Evolutionary conservation across 2,888 invertebrate genomes (phyloP).

Genomic region (Drosophila kokeensis): DNA sequence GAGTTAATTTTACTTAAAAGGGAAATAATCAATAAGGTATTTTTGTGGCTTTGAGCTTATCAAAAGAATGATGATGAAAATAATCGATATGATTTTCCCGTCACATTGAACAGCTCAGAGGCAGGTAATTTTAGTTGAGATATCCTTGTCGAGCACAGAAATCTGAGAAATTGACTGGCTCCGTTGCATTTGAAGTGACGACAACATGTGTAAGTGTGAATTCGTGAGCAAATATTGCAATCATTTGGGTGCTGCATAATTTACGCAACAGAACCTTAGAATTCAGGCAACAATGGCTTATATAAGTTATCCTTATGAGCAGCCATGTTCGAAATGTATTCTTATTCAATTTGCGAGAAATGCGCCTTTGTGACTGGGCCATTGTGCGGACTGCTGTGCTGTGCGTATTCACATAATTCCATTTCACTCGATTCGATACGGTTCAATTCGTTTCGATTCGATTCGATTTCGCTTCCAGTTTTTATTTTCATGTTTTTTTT

Average conservation of each 20-base stretch:
- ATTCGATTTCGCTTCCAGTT: constrained; percentile 51
- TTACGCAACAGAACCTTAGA: constrained; percentile 52
- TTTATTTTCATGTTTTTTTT: constrained; percentile 5
- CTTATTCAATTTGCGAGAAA: constrained; percentile 27
- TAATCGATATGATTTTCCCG: not conserved
- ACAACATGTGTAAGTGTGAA: constrained; percentile 1
- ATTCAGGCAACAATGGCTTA: constrained; percentile 26
- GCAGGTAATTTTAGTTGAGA: constrained; percentile 1
- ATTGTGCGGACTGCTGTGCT: constrained; percentile 27
- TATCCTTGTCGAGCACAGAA: not conserved
- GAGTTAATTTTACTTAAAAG: not conserved
- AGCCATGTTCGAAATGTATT: not conserved
- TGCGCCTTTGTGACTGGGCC: constrained; percentile 12
- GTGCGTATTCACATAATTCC: constrained; percentile 44
- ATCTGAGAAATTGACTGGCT: not conserved
- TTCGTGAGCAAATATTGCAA: constrained; percentile 52
- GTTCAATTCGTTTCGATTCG: constrained; percentile 28
- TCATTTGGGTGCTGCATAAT: constrained; percentile 59
- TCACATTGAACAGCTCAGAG: not conserved
- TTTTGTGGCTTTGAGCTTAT: not conserved
- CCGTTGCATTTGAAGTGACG: constrained; percentile 10
- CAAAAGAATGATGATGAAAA: not conserved
- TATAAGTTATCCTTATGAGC: constrained; percentile 28
- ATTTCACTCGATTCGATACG: constrained; percentile 22
- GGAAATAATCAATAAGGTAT: not conserved